Percentiles rank a stretch among this genome's conserved stretches.
Conservation (phyloP, 2,888 invertebrate species). For the Caenorhabditis sp. region DNA sequence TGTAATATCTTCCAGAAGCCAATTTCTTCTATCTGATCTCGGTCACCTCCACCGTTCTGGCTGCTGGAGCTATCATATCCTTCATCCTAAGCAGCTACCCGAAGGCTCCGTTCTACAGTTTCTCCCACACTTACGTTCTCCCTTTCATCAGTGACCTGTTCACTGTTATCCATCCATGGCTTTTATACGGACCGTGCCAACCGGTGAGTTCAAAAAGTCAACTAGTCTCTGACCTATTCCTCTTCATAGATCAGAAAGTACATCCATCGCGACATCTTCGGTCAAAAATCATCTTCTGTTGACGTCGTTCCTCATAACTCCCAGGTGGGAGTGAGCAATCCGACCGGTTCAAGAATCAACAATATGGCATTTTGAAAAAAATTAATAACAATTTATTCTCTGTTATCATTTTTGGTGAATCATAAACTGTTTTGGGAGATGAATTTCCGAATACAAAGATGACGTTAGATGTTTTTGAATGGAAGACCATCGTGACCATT, state of each 20-base stretch:
- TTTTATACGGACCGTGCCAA: conserved; percentile 18
- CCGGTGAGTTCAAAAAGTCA: not conserved
- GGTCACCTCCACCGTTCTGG: conserved; percentile 20
- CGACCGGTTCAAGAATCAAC: not conserved
- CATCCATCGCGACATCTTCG: conserved; percentile 12
- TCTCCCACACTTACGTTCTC: conserved; percentile 30
- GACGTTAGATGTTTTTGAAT: conserved; percentile 38
- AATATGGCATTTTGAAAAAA: not conserved
- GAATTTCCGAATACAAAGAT: too few species aligned
- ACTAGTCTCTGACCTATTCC: not conserved
- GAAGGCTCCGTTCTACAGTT: not conserved
- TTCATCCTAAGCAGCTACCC: conserved; percentile 19
- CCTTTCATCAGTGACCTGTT: conserved; percentile 40
- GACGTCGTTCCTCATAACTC: conserved; percentile 5
- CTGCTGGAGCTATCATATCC: conserved; percentile 11
- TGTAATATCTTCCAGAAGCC: conserved; percentile 10
- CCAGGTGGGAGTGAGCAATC: not conserved
- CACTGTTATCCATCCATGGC: conserved; percentile 42
- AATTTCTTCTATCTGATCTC: conserved; percentile 43
- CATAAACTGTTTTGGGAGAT: not conserved
- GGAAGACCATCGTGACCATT: conserved; percentile 46
- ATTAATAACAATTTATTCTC: conserved; percentile 17
- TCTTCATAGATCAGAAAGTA: conserved; percentile 10
- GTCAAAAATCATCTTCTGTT: not conserved
- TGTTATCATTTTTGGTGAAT: not conserved